phyloP scores from a whole-genome alignment of 2,113 vertebrate genomes.

The Ophiodon elongatus region DNA sequence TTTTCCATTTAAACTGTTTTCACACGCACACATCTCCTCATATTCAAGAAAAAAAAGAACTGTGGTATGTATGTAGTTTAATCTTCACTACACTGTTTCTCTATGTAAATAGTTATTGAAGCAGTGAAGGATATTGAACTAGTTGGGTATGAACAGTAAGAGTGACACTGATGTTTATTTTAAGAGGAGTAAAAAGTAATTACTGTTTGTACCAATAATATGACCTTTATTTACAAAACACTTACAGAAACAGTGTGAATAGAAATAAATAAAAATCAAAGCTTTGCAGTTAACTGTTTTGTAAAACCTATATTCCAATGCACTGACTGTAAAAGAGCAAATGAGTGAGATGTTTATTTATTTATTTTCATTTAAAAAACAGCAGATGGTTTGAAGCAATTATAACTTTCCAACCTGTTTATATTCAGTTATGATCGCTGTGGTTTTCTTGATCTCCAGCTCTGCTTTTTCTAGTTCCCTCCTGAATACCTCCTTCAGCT shows the following conservation, averaged over 20 bases:
- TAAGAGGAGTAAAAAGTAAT: neutral
- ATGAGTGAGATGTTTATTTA: neutral
- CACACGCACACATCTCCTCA: neutral
- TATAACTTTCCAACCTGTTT: slow-evolving; percentile 88
- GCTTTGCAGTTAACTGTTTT: neutral
- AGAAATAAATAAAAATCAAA: neutral
- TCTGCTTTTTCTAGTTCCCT: slow-evolving; percentile 98
- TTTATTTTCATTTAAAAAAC: neutral
- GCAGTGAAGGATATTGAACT: neutral
- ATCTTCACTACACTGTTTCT: neutral
- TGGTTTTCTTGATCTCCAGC: slow-evolving; percentile 97
- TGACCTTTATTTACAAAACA: neutral
- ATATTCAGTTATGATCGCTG: slow-evolving; percentile 97
- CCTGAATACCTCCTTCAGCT: slow-evolving; percentile 98
- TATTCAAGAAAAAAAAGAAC: neutral
- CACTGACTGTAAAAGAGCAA: neutral
- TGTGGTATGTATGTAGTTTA: neutral
- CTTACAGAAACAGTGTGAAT: neutral
- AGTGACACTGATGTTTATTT: neutral
- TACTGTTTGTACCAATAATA: neutral
- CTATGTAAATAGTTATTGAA: neutral
- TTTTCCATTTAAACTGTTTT: neutral
- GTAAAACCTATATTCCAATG: neutral
- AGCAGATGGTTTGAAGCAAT: neutral
- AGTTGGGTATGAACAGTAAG: neutral